Conservation (phyloP, 2,113 vertebrate species). For the Axis porcinus region DNA sequence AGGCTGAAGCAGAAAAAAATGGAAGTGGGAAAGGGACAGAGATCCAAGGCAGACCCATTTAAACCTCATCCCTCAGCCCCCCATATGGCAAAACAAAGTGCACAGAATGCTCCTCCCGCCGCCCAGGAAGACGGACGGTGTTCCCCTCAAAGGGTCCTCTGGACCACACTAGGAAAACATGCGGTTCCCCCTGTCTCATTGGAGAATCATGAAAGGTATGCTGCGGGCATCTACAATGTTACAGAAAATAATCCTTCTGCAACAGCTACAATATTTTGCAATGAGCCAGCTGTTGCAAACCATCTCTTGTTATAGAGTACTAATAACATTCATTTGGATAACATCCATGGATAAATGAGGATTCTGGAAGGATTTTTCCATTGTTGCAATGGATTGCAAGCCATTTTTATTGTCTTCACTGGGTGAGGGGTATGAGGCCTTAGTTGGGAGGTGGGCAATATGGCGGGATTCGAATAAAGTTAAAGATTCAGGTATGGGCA, state of each 20-base stretch:
- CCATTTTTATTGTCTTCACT: neutral
- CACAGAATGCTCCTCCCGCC: neutral
- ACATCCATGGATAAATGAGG: neutral
- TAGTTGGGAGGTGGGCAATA: neutral
- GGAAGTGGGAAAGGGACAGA: constrained; percentile 69
- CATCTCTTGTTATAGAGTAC: neutral
- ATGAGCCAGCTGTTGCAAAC: neutral
- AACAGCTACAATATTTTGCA: neutral
- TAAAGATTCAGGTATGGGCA: neutral
- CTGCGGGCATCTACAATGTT: neutral
- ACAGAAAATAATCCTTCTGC: neutral
- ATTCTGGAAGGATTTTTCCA: neutral
- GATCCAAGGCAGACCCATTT: constrained; percentile 42
- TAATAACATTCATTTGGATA: neutral
- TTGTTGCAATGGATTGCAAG: neutral
- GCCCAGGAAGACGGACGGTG: neutral
- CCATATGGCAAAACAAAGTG: neutral
- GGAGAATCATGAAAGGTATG: neutral
- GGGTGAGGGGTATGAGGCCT: neutral
- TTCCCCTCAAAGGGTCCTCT: neutral
- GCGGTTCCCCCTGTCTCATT: rapidly evolving
- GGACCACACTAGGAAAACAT: neutral
- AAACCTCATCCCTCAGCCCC: neutral
- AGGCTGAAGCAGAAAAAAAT: constrained; percentile 87
- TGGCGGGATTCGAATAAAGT: neutral